Evolutionary conservation across 2,888 invertebrate species (phyloP).

Genomic region (Philopedon plagiatum): DNA sequence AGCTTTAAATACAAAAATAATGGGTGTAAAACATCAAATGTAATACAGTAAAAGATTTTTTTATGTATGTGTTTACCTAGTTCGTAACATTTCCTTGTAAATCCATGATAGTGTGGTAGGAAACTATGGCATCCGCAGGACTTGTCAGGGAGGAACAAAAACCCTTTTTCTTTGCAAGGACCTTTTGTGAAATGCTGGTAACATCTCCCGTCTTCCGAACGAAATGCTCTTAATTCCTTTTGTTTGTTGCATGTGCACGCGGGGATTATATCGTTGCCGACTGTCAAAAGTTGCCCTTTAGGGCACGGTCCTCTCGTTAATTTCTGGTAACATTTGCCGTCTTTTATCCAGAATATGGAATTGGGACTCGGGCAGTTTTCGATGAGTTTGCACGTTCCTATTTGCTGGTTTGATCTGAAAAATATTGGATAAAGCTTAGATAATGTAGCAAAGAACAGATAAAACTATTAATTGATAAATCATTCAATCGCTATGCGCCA

Average conservation of each 20-base stretch:
- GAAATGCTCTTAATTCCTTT: conserved; percentile 64
- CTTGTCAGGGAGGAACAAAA: conserved; percentile 82
- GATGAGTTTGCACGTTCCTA: conserved; percentile 81
- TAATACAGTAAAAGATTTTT: no score
- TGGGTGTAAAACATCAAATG: no score
- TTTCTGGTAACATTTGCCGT: conserved; percentile 81
- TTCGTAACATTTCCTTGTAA: conserved; percentile 81
- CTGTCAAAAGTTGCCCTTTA: conserved; percentile 78
- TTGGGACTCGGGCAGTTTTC: conserved; percentile 76
- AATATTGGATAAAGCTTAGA: no score
- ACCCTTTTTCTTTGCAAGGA: conserved; percentile 83
- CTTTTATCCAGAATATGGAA: conserved; percentile 83
- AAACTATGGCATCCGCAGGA: conserved; percentile 81
- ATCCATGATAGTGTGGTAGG: conserved; percentile 82
- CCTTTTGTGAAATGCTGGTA: conserved; percentile 86
- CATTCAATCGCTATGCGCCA: no score
- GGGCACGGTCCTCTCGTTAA: conserved; percentile 83
- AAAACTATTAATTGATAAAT: no score
- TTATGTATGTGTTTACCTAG: conserved; percentile 79
- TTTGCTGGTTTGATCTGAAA: conserved; percentile 72
- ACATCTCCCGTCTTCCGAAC: conserved; percentile 74
- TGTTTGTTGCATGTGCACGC: conserved; percentile 72
- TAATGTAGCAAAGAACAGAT: no score
- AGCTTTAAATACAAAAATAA: no score
- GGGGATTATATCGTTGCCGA: conserved; percentile 74